These are phyloP conservation scores for Mantis religiosa DNA, from an alignment of 2,888 invertebrate genomes.

Conservation along the genomic window DNA sequence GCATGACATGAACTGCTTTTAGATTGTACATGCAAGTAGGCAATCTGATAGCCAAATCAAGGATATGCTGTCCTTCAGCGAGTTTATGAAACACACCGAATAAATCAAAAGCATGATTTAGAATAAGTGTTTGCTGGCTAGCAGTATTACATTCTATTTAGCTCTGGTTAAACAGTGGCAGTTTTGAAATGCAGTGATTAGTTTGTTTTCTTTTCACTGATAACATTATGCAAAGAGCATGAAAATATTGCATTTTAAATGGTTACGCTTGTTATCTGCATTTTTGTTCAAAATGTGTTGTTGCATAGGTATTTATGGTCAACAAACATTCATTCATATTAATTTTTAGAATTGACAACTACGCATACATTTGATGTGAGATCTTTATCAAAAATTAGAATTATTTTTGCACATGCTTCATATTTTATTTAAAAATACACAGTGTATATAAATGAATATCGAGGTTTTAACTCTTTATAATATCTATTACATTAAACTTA, in stretches of 20 bases:
- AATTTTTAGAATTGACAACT: not conserved
- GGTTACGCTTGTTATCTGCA: not conserved
- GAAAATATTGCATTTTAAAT: not conserved
- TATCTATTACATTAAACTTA: too few relatives aligned
- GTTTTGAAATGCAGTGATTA: not conserved
- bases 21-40: not conserved
- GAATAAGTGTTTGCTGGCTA: not conserved
- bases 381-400: too few relatives aligned
- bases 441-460: too few relatives aligned
- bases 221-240: not conserved
- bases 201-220: not conserved
- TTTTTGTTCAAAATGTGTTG: not conserved
- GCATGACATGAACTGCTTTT: slow-evolving; percentile 2
- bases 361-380: too few relatives aligned
- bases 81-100: not conserved
- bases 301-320: not conserved
- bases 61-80: not conserved
- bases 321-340: not conserved
- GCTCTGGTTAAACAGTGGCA: not conserved
- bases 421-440: too few relatives aligned
- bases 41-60: not conserved
- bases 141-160: not conserved
- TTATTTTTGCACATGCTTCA: too few relatives aligned
- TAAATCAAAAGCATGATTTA: not conserved
- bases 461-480: too few relatives aligned